Percentiles rank a stretch among this genome's conserved stretches.
These are phyloP conservation scores for Fragum whitleyi DNA, from an alignment of 2,888 invertebrate species.

Conservation along the genomic window DNA sequence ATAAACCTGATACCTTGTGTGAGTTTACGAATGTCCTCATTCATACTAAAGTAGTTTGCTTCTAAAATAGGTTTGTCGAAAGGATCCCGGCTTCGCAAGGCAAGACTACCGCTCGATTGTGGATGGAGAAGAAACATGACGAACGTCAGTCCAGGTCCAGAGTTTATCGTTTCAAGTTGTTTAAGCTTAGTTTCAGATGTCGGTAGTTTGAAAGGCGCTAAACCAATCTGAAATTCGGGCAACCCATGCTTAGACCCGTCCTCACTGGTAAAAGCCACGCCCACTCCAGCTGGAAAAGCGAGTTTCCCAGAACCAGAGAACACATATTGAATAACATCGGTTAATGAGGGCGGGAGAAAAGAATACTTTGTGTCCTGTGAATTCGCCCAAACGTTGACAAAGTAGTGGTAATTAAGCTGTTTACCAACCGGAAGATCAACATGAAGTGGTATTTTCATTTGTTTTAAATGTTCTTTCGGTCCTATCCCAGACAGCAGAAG, in stretches of 20 bases:
- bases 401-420: conserved; percentile 78
- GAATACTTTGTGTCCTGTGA: not conserved
- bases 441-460: conserved; percentile 76
- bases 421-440: conserved; percentile 80
- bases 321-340: conserved; percentile 13
- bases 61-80: conserved; percentile 41
- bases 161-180: not conserved
- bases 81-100: conserved; percentile 29
- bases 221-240: conserved; percentile 35
- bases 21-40: conserved; percentile 20
- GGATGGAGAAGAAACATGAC: conserved; percentile 26
- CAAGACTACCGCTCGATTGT: conserved; percentile 24
- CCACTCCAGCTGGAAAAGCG: conserved; percentile 8
- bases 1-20: conserved; percentile 30
- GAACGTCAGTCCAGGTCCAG: conserved; percentile 23
- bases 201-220: not conserved
- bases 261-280: conserved; percentile 13
- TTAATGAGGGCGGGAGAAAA: not conserved
- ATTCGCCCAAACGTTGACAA: not conserved
- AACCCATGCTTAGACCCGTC: conserved; percentile 2
- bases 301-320: conserved; percentile 7
- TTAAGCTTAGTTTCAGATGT: conserved; percentile 10
- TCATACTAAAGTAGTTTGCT: conserved; percentile 32
- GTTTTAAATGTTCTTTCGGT: conserved; percentile 80
- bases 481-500: conserved; percentile 84